Conservation (phyloP, 2,888 invertebrate genomes). For the Halictus quadricinctus region DNA sequence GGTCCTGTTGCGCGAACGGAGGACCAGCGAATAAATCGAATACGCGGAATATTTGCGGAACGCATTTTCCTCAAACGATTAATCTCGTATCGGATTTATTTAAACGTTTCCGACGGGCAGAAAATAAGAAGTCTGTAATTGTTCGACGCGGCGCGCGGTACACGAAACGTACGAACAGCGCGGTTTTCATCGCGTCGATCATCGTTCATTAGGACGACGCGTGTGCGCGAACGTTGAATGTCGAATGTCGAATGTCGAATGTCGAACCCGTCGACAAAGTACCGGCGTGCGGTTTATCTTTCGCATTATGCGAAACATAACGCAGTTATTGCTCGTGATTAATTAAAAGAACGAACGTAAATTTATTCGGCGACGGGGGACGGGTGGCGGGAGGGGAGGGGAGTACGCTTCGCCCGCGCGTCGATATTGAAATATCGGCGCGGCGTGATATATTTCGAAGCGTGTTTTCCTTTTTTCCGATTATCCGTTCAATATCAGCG, state of each 20-base stretch:
- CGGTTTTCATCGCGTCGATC: background rate
- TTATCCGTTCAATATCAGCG: slow-evolving; percentile 71
- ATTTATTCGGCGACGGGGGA: slow-evolving; percentile 30
- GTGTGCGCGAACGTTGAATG: background rate
- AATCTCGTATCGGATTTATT: background rate
- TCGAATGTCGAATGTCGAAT: too few species aligned
- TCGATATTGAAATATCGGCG: slow-evolving; percentile 58
- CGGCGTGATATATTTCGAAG: slow-evolving; percentile 59
- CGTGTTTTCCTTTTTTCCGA: slow-evolving; percentile 66
- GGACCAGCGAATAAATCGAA: background rate
- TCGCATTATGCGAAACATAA: slow-evolving; percentile 39
- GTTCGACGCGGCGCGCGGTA: background rate
- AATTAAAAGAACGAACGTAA: slow-evolving; percentile 49
- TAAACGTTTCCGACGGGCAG: background rate
- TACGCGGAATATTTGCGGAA: background rate
- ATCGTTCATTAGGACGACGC: background rate
- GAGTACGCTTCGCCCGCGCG: slow-evolving; percentile 26
- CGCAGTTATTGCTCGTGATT: slow-evolving; percentile 41
- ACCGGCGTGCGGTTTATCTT: slow-evolving; percentile 28
- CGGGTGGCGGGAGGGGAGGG: too few species aligned
- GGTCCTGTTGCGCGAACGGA: background rate
- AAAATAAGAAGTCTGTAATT: background rate
- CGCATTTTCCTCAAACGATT: background rate
- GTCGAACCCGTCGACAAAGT: slow-evolving; percentile 12
- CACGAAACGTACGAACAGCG: background rate